phyloP scores from a whole-genome alignment of 35 echinoderm and acorn worm species.

The Patiria miniata region DNA sequence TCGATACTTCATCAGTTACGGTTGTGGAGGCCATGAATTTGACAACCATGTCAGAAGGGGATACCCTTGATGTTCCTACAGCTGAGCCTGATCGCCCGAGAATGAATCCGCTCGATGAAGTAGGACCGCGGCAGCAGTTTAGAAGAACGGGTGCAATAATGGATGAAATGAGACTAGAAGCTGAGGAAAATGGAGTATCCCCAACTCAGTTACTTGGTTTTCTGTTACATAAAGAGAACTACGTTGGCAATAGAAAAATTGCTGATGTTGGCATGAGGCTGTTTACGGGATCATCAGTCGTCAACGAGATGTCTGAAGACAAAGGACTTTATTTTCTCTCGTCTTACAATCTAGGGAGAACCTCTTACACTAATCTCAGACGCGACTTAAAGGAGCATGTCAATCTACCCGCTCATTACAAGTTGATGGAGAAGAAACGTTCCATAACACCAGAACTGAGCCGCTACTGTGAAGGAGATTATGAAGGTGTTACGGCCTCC shows the following conservation, averaged over 20 bases:
- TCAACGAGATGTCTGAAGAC: background rate
- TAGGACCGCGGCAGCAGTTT: background rate
- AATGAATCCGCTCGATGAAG: background rate
- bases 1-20: background rate
- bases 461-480: background rate
- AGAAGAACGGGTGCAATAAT: background rate
- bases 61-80: background rate
- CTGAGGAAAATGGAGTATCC: background rate
- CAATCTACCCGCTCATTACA: background rate
- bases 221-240: background rate
- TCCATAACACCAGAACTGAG: background rate
- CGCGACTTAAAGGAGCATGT: no score
- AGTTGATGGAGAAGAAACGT: background rate
- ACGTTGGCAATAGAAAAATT: background rate
- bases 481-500: background rate
- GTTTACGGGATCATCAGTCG: background rate
- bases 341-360: background rate
- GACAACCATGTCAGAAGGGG: background rate
- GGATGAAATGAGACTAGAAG: background rate
- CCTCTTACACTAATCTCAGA: background rate
- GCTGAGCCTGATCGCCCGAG: background rate
- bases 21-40: no score
- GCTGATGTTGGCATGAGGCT: background rate
- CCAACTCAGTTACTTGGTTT: conserved; percentile 2
- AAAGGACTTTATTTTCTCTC: background rate